Percentiles rank a stretch among this genome's conserved stretches.
phyloP scores from a whole-genome alignment of 2,888 invertebrate species.

The Gymnoscelis rufifasciata region DNA sequence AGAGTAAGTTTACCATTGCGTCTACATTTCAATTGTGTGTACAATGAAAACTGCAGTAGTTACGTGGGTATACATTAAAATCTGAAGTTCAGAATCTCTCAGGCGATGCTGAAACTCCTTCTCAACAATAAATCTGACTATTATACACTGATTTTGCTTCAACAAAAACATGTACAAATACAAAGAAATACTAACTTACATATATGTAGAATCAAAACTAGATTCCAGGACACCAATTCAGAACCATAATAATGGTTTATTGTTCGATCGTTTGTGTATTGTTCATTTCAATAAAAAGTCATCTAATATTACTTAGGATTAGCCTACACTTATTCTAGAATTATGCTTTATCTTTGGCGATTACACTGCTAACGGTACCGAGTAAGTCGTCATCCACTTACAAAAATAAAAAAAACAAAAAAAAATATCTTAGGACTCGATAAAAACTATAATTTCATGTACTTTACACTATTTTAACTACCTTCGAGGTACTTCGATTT shows the following conservation, averaged over 20 bases:
- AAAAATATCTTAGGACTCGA: no score
- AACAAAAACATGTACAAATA: conserved; percentile 13
- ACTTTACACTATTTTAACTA: no score
- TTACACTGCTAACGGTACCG: conserved; percentile 72
- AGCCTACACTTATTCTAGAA: conserved; percentile 52
- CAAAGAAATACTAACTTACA: background rate
- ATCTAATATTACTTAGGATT: conserved; percentile 41
- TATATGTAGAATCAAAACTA: background rate
- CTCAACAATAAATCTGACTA: conserved; percentile 9
- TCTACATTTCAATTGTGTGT: conserved; percentile 9
- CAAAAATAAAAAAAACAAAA: background rate
- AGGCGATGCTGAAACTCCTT: conserved; percentile 9
- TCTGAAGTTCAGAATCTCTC: conserved; percentile 8
- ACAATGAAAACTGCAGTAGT: conserved; percentile 11
- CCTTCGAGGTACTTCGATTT: no score
- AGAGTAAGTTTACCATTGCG: conserved; percentile 34
- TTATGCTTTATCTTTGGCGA: conserved; percentile 78
- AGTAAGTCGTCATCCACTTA: conserved; percentile 40
- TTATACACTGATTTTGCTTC: conserved; percentile 4
- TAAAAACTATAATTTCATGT: background rate
- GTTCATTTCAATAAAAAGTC: conserved; percentile 34
- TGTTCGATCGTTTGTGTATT: conserved; percentile 6
- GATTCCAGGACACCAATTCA: background rate
- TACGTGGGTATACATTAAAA: conserved; percentile 2
- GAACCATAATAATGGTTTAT: background rate